Evolutionary conservation across 2,888 invertebrate species (phyloP), one percentile per base, ranked within the genome.

Genomic region (Carpatolechia fugitivella): DNA sequence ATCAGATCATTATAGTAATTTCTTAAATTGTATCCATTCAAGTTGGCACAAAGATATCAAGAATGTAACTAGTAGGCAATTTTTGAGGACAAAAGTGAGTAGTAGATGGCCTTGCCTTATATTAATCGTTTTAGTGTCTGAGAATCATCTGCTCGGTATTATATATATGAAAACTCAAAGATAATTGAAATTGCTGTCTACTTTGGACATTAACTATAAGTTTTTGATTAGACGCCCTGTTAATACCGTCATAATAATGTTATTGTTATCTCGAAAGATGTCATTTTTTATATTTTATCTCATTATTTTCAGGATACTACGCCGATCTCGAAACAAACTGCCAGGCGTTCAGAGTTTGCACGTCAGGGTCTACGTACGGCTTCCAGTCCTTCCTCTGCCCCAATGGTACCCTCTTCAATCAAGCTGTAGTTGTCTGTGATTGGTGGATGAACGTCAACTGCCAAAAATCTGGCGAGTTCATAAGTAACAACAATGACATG

Each of bases 381-480:
- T 92, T 91, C 56, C 92, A 92, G 56, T 93, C 93, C 1, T 93
- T 93, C 70, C 85, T 94, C 3, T 94, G 93, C 61, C 93, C 93
- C 4, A 92, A 93, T 64, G 94, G 94, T 56, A 93, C 94, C 8
- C 80, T 93, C 18, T 94, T 94, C 75, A 93, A 93, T 65, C 94
- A 94, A 77, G 92, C 91, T 49, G 87, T 93, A 1, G 86, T 93
- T 56, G 93, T 93, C 1, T 93, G 93, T 64, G 93, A 93, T 66
- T 93, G 93, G 93, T 93, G 93, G 93, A 92, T 91, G 82, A 92
- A 93, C 64, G 93, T 93, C 0, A 89, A 92, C 60, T 93, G 93
- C 63, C 79, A 85, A 33, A 72, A 84, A 29, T 85, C 91, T 1
- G 77, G 80, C 56, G 77, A 83, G 56, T 64, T 76, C 4, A 83